Conservation (phyloP, 1,140 invertebrate genomes). For the Acromyrmex heyeri region DNA sequence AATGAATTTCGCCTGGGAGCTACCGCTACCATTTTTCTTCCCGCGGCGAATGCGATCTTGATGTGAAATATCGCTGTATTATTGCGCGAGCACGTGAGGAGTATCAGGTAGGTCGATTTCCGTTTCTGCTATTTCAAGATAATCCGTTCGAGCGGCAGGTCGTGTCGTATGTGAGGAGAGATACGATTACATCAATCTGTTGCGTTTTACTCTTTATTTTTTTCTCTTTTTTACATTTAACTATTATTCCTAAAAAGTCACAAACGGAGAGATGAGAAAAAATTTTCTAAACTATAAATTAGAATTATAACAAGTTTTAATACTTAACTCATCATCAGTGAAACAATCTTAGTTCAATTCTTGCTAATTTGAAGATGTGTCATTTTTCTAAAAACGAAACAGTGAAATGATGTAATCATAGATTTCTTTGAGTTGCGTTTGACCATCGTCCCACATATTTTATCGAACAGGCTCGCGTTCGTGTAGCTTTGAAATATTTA, state of each 20-base stretch:
- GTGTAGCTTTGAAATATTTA: slow-evolving; percentile 59
- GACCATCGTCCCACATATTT: slow-evolving; percentile 37
- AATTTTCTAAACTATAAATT: neutral
- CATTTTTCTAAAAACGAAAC: neutral
- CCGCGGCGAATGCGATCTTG: slow-evolving; percentile 83
- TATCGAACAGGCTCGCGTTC: slow-evolving; percentile 21
- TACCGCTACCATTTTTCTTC: slow-evolving; percentile 85
- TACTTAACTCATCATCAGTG: too few relatives aligned
- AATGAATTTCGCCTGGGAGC: slow-evolving; percentile 85
- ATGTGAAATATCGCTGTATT: slow-evolving; percentile 86
- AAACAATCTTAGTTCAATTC: too few relatives aligned
- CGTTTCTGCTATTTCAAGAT: slow-evolving; percentile 58
- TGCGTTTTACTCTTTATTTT: slow-evolving; percentile 15
- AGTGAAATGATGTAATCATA: neutral
- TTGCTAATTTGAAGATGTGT: too few relatives aligned
- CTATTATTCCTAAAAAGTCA: neutral
- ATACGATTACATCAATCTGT: slow-evolving; percentile 55
- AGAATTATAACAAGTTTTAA: too few relatives aligned
- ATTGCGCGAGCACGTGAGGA: slow-evolving; percentile 80
- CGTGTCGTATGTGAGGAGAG: slow-evolving; percentile 45
- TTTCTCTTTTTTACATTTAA: neutral
- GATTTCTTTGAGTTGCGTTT: neutral
- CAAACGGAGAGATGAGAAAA: neutral
- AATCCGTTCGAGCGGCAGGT: slow-evolving; percentile 37
- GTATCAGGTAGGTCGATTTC: slow-evolving; percentile 57